These are phyloP conservation scores for Tuberolachnus salignus DNA, from an alignment of 2,888 invertebrate species.

Conservation along the genomic window DNA sequence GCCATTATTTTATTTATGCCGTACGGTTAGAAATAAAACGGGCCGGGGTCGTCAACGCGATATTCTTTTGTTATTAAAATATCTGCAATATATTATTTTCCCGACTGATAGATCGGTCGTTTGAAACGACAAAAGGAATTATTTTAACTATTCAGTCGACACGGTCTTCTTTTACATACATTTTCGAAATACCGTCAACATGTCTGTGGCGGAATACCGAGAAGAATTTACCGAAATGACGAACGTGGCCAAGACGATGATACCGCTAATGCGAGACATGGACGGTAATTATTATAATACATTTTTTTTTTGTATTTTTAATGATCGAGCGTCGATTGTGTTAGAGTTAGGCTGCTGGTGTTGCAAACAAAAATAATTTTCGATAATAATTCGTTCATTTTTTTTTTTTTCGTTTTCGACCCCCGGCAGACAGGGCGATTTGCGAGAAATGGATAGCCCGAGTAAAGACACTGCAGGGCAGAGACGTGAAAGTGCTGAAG, in stretches of 20 bases:
- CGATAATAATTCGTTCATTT: background rate
- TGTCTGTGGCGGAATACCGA: background rate
- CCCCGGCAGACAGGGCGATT: conserved; percentile 58
- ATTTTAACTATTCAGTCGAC: no score
- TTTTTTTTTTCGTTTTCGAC: background rate
- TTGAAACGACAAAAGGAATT: no score
- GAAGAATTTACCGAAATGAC: conserved; percentile 40
- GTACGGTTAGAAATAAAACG: no score
- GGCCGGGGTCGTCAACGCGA: no score
- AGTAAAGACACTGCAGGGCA: conserved; percentile 63
- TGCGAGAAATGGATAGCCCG: conserved; percentile 64
- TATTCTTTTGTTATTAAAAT: no score
- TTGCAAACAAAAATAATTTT: background rate
- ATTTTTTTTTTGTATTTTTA: background rate
- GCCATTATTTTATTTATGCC: no score
- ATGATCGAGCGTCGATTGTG: background rate
- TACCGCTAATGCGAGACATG: conserved; percentile 36
- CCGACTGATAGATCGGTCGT: no score
- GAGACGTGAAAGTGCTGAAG: conserved; percentile 65
- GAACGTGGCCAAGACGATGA: conserved; percentile 30
- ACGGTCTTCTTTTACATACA: background rate
- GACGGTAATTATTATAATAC: conserved; percentile 22
- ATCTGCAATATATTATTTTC: no score
- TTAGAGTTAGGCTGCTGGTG: background rate
- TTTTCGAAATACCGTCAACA: background rate